Base-by-base conservation (phyloP, 2,888 invertebrate genomes). In the Caenorhabditis imperialis region DNA sequence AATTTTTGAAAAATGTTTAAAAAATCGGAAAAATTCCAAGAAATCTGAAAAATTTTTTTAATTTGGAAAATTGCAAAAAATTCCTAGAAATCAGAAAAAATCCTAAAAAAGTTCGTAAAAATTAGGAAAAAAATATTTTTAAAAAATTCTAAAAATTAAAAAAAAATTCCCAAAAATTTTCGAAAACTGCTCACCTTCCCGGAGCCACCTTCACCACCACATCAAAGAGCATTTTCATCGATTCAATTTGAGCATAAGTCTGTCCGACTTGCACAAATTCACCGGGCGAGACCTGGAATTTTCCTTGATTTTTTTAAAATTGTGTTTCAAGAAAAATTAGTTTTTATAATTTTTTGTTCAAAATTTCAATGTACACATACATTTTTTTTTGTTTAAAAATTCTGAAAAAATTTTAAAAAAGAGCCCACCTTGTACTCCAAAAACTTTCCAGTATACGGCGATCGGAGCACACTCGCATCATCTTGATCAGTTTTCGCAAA, bases 361-460 rank as follows among this genome's bases (percentile, higher is more conserved):
- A 48, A 33, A 4, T 37, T 40, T 37, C 3, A 25, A 40, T 30
- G n/a, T n/a, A n/a, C n/a, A n/a, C n/a, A n/a, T n/a, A n/a, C n/a
- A n/a, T 40, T 38, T 38, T 23, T 8, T 48, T 27, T 16, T 35
- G 5, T 4, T 10, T 7, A 25, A 48, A 48, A 48, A 30, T 4
- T 30, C n/a, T n/a, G n/a, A n/a, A n/a, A n/a, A n/a, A n/a, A n/a
- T n/a, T n/a, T n/a, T n/a, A n/a, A n/a, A n/a, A 5, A 40, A 40
- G 14, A 8, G 5, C 40, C 23, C 22, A 57, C 55, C 42, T 62
- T 71, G 22, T 62, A 71, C 30, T 57, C 60, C 16, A 74, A n/a
- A 27, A 74, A 74, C 25, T 69, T 74, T 38, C 74, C 74, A 40
- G 74, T 69, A 20, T 67, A 74, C n/a, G 61, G 67, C n/a, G 67